Evolutionary conservation across 2,888 invertebrate species (phyloP), one percentile per base, ranked within the genome.

Genomic region (Eilema depressum): DNA sequence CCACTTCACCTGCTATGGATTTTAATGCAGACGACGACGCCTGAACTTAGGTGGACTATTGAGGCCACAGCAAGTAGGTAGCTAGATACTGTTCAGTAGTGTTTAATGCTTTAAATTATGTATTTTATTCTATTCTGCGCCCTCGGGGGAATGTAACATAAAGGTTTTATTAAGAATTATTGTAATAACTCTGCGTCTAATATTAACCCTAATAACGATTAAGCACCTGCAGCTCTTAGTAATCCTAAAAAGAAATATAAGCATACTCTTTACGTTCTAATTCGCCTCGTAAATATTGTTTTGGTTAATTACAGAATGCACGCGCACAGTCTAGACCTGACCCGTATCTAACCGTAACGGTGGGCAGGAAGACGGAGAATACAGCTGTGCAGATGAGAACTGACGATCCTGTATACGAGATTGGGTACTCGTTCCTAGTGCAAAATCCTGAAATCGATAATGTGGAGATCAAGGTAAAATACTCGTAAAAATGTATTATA

Each of bases 391-490:
- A 97, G 81, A 96, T 97, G 96, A 96, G 98, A 79, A 98, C 98
- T 0, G 97, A 97, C 79, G 97, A 98, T 87, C 99, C 99, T 0
- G 97, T 99, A 66, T 99, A 98, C 97, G 99, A 99, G 92, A 97
- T 98, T 89, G 98, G 99, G 11, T 99, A 99, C 92, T 97, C 98
- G 3, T 99, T 99, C 95, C 96, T 99, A 57, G 97, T 99, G 4
- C 96, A 97, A 80, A 98, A 99, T 95, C 99, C 99, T 0, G 98
- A 98, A 88, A 97, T 98, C 37, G 98, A 99, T 87, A 97, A 97
- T 20, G 89, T 99, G 25, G 97, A 98, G 79, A 93, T 99, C 37
- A 98, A 98, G 96, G 97, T 98, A 84, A 82, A 66, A 59, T 25
- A 47, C 41, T 66, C 23, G 28, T 37, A 11, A 12, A 37, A 28